These are phyloP conservation scores for Actenoides hombroni DNA, from an alignment of 2,113 vertebrate genomes.

Conservation along the genomic window DNA sequence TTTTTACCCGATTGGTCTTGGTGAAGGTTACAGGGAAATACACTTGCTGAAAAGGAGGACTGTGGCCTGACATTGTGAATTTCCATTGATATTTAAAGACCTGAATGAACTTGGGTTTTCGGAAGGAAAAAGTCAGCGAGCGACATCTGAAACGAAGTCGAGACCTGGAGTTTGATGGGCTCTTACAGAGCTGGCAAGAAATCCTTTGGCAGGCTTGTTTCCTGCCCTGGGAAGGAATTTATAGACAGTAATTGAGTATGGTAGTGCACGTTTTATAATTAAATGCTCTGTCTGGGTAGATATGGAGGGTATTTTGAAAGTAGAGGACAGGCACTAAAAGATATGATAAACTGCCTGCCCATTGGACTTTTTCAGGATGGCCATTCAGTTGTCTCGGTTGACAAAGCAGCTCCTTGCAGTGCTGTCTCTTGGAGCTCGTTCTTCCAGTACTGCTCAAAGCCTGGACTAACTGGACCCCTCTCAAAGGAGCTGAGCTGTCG, in stretches of 20 bases:
- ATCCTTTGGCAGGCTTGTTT: neutral
- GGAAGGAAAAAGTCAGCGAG: neutral
- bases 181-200: neutral
- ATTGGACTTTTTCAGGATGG: neutral
- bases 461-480: neutral
- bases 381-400: neutral
- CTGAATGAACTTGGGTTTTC: neutral
- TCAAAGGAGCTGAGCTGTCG: neutral
- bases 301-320: neutral
- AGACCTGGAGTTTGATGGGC: neutral
- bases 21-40: rapidly evolving
- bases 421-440: neutral
- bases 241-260: neutral
- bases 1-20: neutral
- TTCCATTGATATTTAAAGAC: neutral
- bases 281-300: neutral
- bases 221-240: neutral
- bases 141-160: neutral
- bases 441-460: neutral
- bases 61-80: neutral
- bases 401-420: rapidly evolving
- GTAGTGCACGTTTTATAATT: neutral
- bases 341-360: neutral
- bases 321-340: neutral
- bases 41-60: neutral